These are phyloP conservation scores for Halesus radiatus DNA, from an alignment of 1,140 invertebrate species.

Conservation along the genomic window DNA sequence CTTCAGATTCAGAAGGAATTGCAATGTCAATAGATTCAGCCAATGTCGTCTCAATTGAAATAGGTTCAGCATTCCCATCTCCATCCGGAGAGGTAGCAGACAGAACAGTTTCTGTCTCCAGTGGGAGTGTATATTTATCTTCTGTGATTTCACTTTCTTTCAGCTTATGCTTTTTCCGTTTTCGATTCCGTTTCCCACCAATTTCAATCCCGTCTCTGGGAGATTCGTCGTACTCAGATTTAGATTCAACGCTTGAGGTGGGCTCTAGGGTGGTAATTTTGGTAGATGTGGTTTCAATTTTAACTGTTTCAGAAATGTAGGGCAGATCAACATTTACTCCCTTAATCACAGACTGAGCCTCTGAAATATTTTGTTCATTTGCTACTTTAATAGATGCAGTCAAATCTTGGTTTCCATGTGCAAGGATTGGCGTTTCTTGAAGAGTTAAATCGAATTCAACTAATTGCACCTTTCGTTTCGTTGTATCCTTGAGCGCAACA, in stretches of 20 bases:
- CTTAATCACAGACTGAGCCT: slow-evolving; percentile 49
- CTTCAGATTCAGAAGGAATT: slow-evolving; percentile 66
- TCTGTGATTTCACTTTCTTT: slow-evolving; percentile 58
- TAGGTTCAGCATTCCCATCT: slow-evolving; percentile 59
- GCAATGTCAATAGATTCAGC: slow-evolving; percentile 75
- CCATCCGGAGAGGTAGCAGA: slow-evolving; percentile 56
- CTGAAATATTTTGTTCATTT: slow-evolving; percentile 43
- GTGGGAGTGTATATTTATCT: slow-evolving; percentile 54
- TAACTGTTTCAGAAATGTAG: slow-evolving; percentile 49
- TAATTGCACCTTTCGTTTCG: slow-evolving; percentile 54
- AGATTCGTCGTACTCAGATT: slow-evolving; percentile 60
- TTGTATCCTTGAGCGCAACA: slow-evolving; percentile 6
- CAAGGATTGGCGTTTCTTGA: slow-evolving; percentile 60
- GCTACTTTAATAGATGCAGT: slow-evolving; percentile 59
- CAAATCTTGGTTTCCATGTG: slow-evolving; percentile 56
- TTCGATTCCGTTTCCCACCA: slow-evolving; percentile 64
- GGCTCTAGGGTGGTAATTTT: slow-evolving; percentile 38
- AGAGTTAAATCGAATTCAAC: slow-evolving; percentile 62
- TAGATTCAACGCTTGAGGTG: slow-evolving; percentile 57
- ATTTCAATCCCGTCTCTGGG: slow-evolving; percentile 66
- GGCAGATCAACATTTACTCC: slow-evolving; percentile 50
- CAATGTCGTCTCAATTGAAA: slow-evolving; percentile 70
- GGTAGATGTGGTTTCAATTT: slow-evolving; percentile 34
- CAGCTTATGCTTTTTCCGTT: slow-evolving; percentile 70
- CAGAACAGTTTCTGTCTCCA: slow-evolving; percentile 47